Base-by-base conservation (phyloP, 2,113 vertebrate genomes). In the Cynoglossus semilaevis region DNA sequence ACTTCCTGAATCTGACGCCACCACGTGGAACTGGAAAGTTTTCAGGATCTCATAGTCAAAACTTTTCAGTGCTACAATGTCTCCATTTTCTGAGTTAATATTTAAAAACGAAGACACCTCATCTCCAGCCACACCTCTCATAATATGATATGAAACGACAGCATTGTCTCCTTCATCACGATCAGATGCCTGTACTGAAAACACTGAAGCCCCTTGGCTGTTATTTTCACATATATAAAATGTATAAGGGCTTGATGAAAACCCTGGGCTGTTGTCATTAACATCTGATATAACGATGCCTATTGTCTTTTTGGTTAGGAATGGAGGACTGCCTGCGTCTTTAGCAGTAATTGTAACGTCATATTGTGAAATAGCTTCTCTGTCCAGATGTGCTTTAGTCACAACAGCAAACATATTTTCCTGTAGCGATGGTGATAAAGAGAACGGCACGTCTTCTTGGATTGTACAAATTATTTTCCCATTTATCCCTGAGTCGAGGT, bases 381-480 rank as follows among this genome's bases (percentile, higher is more conserved):
- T 67, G 35, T 89, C 88, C 15, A 89, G 29, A 0, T 1, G 2
- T 0, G 19, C 36, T 34, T 82, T 83, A 1, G 80, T 89, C 1
- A 85, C 60, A 9, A 89, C 15, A 0, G 85, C 72, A 52, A 73
- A 89, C 29, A 81, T 63, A 18, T 85, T 86, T 1, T 82, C 58
- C 29, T 82, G 72, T 17, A 49, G 18, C 1, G 82, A 84, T 5
- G 53, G 72, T 0, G 57, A 66, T 43, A 89, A 50, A 0, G 49
- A 46, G 13, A 89, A 89, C 2, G 85, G 87, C 0, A 72, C 46
- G n/a, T 75, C 46, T 11, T 66, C 38, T 1, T 18, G 15, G 15
- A 95, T 76, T n/a, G 75, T 82, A 16, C 94, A 88, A 16, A 82
- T 90, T 9, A 85, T 68, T 71, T 83, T 77, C 0, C 79, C 80